Evolutionary conservation across 2,888 invertebrate species (phyloP).

Genomic region (Drosophila mimetica): DNA sequence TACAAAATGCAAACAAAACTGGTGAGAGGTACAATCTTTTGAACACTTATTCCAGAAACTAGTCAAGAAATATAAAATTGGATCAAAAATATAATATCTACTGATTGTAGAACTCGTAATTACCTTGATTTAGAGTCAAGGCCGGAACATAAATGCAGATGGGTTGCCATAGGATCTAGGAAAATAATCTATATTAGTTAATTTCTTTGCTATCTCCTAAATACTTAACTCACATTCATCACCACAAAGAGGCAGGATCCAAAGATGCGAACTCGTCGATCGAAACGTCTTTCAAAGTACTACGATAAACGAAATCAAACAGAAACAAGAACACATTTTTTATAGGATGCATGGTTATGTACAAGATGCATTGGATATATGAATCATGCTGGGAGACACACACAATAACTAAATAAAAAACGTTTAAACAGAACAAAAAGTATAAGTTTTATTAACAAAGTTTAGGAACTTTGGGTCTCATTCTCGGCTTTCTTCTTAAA

Average conservation of each 20-base stretch:
- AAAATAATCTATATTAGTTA: background rate
- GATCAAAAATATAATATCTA: background rate
- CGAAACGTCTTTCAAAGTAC: conserved; percentile 90
- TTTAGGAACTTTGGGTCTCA: conserved; percentile 1
- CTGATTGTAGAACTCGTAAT: background rate
- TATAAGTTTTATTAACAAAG: conserved; percentile 1
- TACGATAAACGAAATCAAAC: conserved; percentile 81
- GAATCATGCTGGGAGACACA: background rate
- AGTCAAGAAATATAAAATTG: background rate
- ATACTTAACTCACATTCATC: conserved; percentile 86
- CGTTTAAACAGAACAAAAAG: background rate
- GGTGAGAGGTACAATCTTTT: conserved; percentile 91
- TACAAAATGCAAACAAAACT: conserved; percentile 93
- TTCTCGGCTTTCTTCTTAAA: conserved; percentile 45
- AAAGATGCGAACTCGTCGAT: conserved; percentile 88
- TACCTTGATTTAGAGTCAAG: conserved; percentile 91
- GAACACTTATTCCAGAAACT: conserved; percentile 89
- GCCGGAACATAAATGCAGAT: conserved; percentile 89
- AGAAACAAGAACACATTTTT: conserved; percentile 7
- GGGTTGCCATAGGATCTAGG: conserved; percentile 77
- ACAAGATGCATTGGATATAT: conserved; percentile 17
- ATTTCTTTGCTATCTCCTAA: accelerated
- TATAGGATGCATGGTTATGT: conserved; percentile 24
- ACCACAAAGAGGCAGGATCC: conserved; percentile 89
- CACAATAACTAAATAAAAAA: conserved; percentile 19